phyloP scores from a whole-genome alignment of 2,888 invertebrate species.

The Mamestra brassicae region DNA sequence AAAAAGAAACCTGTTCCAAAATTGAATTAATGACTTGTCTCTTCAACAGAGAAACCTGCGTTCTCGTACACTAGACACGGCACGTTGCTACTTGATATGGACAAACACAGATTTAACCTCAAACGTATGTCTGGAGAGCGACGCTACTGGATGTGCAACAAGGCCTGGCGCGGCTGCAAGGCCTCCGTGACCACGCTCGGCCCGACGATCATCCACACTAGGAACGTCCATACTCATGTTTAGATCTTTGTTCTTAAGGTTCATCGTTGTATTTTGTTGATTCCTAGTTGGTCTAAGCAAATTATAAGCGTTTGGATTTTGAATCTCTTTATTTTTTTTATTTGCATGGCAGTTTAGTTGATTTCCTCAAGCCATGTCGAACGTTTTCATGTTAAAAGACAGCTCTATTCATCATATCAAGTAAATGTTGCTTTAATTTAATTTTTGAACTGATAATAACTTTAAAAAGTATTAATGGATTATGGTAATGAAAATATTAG shows the following conservation, averaged over 20 bases:
- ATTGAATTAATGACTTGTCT: background rate
- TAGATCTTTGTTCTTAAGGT: constrained; percentile 9
- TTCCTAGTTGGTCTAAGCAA: background rate
- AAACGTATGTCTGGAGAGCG: constrained; percentile 41
- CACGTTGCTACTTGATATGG: constrained; percentile 37
- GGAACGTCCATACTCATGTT: constrained; percentile 29
- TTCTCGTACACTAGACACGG: constrained; percentile 48
- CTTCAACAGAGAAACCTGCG: constrained; percentile 36
- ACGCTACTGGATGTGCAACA: constrained; percentile 55
- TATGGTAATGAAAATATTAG: background rate
- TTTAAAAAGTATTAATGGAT: background rate
- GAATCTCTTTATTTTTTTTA: background rate
- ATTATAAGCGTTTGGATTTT: constrained; percentile 14
- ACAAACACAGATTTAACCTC: constrained; percentile 41
- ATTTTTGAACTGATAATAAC: background rate
- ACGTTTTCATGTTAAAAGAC: background rate
- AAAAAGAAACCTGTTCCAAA: background rate
- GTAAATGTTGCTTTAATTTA: background rate
- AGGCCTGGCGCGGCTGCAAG: constrained; percentile 49
- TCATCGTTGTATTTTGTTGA: constrained; percentile 3
- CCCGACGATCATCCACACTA: constrained; percentile 35
- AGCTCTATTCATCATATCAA: background rate
- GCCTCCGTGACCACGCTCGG: constrained; percentile 29
- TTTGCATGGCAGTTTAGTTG: background rate
- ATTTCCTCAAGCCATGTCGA: background rate